phyloP scores from a whole-genome alignment of 2,888 invertebrate species.

The Caenorhabditis virilis region DNA sequence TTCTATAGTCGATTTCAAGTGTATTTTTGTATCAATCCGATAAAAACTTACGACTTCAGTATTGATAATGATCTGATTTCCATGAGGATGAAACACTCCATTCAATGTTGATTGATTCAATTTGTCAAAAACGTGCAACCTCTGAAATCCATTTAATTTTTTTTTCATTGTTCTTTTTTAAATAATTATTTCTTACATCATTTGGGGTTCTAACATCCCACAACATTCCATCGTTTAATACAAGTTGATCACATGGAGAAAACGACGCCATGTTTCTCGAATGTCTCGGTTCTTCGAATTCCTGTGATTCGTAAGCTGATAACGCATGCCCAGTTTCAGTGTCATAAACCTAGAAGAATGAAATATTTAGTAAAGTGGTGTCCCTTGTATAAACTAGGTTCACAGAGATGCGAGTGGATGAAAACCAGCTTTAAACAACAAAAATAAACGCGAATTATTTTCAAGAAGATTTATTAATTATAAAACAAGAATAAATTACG shows the following conservation, averaged over 20 bases:
- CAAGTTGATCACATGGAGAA: conserved; percentile 38
- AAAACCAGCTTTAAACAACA: too few species aligned
- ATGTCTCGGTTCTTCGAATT: conserved; percentile 10
- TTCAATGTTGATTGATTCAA: conserved; percentile 75
- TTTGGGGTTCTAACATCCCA: conserved; percentile 31
- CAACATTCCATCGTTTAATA: conserved; percentile 42
- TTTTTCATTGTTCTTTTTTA: background rate
- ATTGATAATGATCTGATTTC: conserved; percentile 82
- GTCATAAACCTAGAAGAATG: conserved; percentile 78
- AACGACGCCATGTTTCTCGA: conserved; percentile 36
- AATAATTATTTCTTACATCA: background rate
- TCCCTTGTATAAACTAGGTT: too few species aligned
- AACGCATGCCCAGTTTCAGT: conserved; percentile 80
- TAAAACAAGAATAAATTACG: too few species aligned
- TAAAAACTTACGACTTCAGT: conserved; percentile 78
- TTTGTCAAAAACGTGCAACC: conserved; percentile 94
- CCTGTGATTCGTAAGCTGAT: conserved; percentile 74
- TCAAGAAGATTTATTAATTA: too few species aligned
- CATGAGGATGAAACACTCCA: conserved; percentile 62
- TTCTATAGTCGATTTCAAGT: background rate
- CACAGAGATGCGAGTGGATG: too few species aligned
- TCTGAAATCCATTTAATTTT: conserved; percentile 72
- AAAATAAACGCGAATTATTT: too few species aligned
- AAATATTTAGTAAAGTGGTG: background rate
- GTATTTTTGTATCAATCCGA: background rate